Base-by-base conservation (phyloP, 1,140 invertebrate genomes). In the Drusus annulatus region DNA sequence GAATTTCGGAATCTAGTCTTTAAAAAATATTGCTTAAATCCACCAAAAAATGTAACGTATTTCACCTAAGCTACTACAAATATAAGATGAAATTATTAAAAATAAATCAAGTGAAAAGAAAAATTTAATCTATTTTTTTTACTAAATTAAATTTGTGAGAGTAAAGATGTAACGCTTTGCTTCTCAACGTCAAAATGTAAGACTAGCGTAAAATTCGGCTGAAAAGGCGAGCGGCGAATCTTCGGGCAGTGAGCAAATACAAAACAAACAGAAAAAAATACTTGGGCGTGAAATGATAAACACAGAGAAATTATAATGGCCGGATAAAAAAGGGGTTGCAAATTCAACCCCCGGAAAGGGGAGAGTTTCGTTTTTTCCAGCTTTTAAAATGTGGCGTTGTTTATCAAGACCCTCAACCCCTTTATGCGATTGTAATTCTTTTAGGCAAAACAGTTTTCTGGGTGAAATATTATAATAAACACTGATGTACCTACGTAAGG, bases 281-380 rank as follows among this genome's bases (percentile, higher is more conserved):
- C 63, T 73, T 71, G 54, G 76, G 80, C 80, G 80, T 78, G 80
- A 81, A 81, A 81, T 81, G 80, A 81, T 81, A 81, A 81, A 81
- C 80, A 81, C 50, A 75, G 56, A 28, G 28, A 81, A 78, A 78
- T 81, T 81, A 78, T 81, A 81, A 81, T 78, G 73, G 80, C 36
- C n/a, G 76, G 68, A 77, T 68, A 81, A 78, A 81, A 80, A 81
- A 78, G 76, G 80, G 80, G 77, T 81, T 51, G 21, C 51, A 23
- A 54, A 56, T n/a, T 31, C 71, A 56, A 17, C 50, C 71, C 68
- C 51, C 28, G 71, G 19, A 16, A 21, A 51, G 65, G 65, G 36
- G 28, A 28, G 28, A 28, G 28, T 28, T 28, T 51, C 17, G n/a
- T 50, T 69, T 69, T 69, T 69, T 51, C n/a, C 31, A 50, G 45